Evolutionary conservation across 2,113 vertebrate genomes (phyloP).

Genomic region (Pelecanus crispus): DNA sequence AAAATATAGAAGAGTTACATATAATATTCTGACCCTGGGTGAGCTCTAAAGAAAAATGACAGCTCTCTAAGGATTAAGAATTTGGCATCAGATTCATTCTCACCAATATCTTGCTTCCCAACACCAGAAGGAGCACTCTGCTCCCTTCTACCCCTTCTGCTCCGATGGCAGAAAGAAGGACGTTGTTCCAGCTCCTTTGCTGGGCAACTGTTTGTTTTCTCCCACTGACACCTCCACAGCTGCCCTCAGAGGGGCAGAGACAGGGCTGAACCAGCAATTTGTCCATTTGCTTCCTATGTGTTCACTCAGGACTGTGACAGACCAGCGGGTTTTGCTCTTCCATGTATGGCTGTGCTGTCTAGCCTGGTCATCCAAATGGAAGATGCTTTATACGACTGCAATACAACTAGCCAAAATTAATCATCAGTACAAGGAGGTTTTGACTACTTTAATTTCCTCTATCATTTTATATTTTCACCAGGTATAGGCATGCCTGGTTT

Average conservation of each 20-base stretch:
- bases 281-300: background rate
- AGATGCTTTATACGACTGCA: background rate
- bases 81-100: background rate
- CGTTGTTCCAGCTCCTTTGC: background rate
- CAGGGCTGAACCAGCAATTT: background rate
- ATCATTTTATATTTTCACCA: background rate
- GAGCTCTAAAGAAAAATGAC: background rate
- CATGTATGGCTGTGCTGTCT: background rate
- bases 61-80: background rate
- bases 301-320: background rate
- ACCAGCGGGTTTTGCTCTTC: background rate
- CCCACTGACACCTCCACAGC: background rate
- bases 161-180: background rate
- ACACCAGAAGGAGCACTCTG: background rate
- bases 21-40: background rate
- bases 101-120: background rate
- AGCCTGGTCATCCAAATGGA: background rate
- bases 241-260: background rate
- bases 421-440: background rate
- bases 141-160: background rate
- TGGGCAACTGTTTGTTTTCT: background rate
- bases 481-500: background rate
- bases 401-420: background rate
- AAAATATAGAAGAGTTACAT: slow-evolving; percentile 18
- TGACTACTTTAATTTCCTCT: background rate